phyloP scores from a whole-genome alignment of 1,140 invertebrate genomes.

The Apocrypta bakeri region DNA sequence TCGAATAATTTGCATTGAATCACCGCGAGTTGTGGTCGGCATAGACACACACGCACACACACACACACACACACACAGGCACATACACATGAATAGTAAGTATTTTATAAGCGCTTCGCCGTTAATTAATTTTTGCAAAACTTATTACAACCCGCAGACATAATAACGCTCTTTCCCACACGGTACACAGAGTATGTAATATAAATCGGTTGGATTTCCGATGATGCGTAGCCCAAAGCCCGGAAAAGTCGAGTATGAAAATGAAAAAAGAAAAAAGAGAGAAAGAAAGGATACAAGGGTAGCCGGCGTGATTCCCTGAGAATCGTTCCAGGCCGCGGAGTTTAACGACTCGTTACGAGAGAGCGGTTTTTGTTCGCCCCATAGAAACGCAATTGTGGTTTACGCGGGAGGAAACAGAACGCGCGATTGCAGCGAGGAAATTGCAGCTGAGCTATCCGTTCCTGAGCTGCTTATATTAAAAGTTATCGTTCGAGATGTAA shows the following conservation, averaged over 20 bases:
- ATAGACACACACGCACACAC: too few species aligned
- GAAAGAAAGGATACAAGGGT: background rate
- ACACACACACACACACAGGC: too few species aligned
- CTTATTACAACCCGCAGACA: too few species aligned
- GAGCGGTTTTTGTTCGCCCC: constrained; percentile 41
- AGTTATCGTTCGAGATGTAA: constrained; percentile 7
- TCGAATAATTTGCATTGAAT: too few species aligned
- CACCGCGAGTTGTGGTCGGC: too few species aligned
- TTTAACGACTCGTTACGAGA: constrained; percentile 55
- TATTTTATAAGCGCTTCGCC: too few species aligned
- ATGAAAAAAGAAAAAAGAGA: background rate
- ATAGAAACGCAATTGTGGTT: constrained; percentile 33
- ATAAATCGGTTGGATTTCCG: too few species aligned
- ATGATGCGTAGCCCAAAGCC: too few species aligned
- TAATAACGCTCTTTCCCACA: too few species aligned
- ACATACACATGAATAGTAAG: too few species aligned
- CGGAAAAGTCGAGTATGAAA: background rate
- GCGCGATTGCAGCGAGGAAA: constrained; percentile 9
- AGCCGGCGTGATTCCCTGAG: constrained; percentile 44
- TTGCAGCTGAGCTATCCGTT: constrained; percentile 1
- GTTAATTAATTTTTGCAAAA: too few species aligned
- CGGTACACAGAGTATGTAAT: too few species aligned
- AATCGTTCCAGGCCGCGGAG: constrained; percentile 50
- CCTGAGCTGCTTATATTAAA: constrained; percentile 8
- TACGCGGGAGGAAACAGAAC: constrained; percentile 42